These are phyloP conservation scores for Battus philenor DNA, from an alignment of 1,140 invertebrate genomes.

Conservation along the genomic window DNA sequence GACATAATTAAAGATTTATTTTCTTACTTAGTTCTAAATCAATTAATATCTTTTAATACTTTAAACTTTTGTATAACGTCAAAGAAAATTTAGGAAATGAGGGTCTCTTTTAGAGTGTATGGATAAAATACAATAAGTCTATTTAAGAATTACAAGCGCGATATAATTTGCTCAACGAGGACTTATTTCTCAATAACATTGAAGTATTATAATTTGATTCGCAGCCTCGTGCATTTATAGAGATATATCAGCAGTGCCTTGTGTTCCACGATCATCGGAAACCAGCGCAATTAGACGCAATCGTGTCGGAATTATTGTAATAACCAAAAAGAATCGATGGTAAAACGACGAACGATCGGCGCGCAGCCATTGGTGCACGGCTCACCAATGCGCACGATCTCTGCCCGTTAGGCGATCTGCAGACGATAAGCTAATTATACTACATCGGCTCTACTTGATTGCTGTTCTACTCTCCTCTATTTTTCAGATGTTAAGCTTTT, in stretches of 20 bases:
- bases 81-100: too few relatives aligned
- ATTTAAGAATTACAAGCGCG: constrained; percentile 46
- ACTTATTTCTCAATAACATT: constrained; percentile 52
- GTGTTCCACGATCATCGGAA: constrained; percentile 53
- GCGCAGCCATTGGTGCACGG: constrained; percentile 51
- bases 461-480: constrained; percentile 50
- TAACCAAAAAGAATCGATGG: constrained; percentile 71
- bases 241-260: constrained; percentile 42
- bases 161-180: constrained; percentile 57
- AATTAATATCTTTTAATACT: too few relatives aligned
- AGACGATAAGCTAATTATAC: constrained; percentile 70
- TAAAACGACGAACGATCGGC: constrained; percentile 50
- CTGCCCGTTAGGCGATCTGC: constrained; percentile 47
- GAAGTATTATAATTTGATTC: constrained; percentile 45
- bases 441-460: constrained; percentile 43
- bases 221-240: constrained; percentile 31
- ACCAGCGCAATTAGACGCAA: constrained; percentile 66
- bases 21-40: too few relatives aligned
- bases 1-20: too few relatives aligned
- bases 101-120: too few relatives aligned
- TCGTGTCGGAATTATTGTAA: constrained; percentile 72
- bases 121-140: too few relatives aligned
- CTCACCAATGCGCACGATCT: constrained; percentile 61
- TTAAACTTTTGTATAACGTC: too few relatives aligned
- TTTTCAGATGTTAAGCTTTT: constrained; percentile 59